phyloP scores from a whole-genome alignment of 2,113 vertebrate genomes.

The Pelecanus crispus region DNA sequence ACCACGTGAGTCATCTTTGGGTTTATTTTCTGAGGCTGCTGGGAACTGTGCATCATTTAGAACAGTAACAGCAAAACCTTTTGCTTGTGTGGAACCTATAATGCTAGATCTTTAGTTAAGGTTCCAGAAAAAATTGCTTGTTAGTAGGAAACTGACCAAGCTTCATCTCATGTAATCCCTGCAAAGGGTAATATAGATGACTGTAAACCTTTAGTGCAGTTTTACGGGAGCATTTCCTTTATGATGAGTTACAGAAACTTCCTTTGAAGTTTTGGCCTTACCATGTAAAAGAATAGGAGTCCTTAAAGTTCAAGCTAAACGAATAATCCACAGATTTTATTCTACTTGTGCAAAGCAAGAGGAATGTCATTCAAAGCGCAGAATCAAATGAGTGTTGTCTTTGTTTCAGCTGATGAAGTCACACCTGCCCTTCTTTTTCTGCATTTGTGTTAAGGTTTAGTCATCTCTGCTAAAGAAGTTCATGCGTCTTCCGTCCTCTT shows the following conservation, averaged over 20 bases:
- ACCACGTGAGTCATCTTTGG: accelerated
- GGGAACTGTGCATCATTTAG: not conserved
- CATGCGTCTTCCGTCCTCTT: accelerated
- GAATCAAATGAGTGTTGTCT: not conserved
- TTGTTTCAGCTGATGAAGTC: not conserved
- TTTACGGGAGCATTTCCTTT: not conserved
- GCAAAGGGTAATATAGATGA: not conserved
- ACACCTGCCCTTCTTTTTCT: not conserved
- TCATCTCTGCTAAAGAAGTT: not conserved
- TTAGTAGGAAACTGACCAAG: not conserved
- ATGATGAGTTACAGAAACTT: not conserved
- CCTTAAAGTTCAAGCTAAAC: not conserved
- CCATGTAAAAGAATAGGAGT: not conserved
- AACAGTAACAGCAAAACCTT: not conserved
- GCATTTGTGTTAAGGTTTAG: not conserved
- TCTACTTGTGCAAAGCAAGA: not conserved
- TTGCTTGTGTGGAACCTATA: not conserved
- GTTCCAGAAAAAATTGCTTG: not conserved
- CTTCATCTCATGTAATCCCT: not conserved
- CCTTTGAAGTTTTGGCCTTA: not conserved
- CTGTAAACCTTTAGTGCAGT: not conserved
- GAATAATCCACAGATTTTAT: not conserved
- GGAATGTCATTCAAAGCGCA: not conserved
- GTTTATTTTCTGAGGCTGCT: not conserved
- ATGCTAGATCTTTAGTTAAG: not conserved